A percentile compares a stretch with the other conserved stretches of the same genome.
phyloP scores from a whole-genome alignment of 64 coral and sea anemone genomes.

The Astreopora myriophthalma region DNA sequence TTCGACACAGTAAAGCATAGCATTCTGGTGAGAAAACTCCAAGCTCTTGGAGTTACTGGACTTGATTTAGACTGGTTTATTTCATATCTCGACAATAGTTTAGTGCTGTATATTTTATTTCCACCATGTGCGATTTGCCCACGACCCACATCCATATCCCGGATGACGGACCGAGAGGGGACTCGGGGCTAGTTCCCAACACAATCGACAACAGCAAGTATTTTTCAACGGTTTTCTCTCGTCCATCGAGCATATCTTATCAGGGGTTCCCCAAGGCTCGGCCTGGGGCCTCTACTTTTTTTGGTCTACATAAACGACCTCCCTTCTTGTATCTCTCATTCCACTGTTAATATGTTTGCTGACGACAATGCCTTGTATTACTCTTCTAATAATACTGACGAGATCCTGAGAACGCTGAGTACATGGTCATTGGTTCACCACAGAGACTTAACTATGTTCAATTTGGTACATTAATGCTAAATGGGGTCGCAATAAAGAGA shows the following conservation, averaged over 20 bases:
- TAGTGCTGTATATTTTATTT: no score
- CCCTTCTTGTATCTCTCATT: constrained; percentile 6
- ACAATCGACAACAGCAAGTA: constrained; percentile 25
- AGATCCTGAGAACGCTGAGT: constrained; percentile 35
- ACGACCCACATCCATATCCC: no score
- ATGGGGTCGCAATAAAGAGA: not conserved
- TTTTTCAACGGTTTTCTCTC: constrained; percentile 18
- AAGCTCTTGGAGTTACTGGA: no score
- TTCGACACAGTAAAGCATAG: no score
- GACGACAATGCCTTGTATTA: constrained; percentile 23
- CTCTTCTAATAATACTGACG: not conserved
- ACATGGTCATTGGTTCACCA: constrained; percentile 33
- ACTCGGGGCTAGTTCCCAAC: no score
- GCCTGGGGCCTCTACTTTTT: constrained; percentile 18
- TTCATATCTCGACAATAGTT: no score
- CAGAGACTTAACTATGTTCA: constrained; percentile 22
- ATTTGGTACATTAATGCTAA: not conserved
- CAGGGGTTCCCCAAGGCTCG: not conserved
- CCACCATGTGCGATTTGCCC: no score
- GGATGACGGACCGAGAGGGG: no score
- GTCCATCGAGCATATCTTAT: not conserved
- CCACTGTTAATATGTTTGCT: constrained; percentile 23
- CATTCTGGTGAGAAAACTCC: no score
- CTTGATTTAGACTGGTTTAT: no score
- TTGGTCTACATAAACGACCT: constrained; percentile 45